Percentiles rank a stretch among this genome's conserved stretches.
These are phyloP conservation scores for Craseonycteris thonglongyai DNA, from an alignment of 2,113 vertebrate genomes.

Conservation along the genomic window DNA sequence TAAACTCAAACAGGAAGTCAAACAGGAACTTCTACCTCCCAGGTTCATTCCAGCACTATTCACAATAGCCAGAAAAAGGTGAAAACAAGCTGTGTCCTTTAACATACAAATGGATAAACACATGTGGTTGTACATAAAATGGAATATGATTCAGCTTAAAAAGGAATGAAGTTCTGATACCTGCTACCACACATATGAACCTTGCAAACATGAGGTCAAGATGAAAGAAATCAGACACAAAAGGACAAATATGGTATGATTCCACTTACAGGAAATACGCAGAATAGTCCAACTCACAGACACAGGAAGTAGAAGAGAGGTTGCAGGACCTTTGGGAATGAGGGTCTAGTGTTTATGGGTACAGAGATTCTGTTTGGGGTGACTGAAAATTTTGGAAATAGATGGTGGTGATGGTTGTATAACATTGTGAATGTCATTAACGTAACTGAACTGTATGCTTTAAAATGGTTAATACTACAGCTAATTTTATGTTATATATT, in stretches of 20 bases:
- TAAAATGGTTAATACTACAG: too few relatives aligned
- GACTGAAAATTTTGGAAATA: background rate
- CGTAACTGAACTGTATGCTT: too few relatives aligned
- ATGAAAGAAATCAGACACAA: background rate
- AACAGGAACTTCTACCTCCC: background rate
- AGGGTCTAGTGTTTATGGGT: too few relatives aligned
- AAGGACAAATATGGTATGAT: too few relatives aligned
- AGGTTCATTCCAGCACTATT: fast-evolving
- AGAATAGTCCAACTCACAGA: background rate
- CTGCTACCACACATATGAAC: background rate
- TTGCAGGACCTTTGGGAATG: too few relatives aligned
- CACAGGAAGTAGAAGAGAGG: background rate
- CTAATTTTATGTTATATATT: background rate
- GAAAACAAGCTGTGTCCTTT: background rate
- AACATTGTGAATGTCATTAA: too few relatives aligned
- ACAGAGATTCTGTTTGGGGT: background rate
- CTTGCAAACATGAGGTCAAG: background rate
- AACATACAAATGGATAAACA: fast-evolving
- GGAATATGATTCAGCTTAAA: background rate
- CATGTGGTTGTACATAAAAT: fast-evolving
- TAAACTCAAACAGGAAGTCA: background rate
- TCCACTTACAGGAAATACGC: background rate
- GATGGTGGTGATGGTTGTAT: background rate
- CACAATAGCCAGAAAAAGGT: background rate
- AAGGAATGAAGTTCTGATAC: background rate